Evolutionary conservation across 2,113 vertebrate species (phyloP).

Genomic region (Megaceryle torquata): DNA sequence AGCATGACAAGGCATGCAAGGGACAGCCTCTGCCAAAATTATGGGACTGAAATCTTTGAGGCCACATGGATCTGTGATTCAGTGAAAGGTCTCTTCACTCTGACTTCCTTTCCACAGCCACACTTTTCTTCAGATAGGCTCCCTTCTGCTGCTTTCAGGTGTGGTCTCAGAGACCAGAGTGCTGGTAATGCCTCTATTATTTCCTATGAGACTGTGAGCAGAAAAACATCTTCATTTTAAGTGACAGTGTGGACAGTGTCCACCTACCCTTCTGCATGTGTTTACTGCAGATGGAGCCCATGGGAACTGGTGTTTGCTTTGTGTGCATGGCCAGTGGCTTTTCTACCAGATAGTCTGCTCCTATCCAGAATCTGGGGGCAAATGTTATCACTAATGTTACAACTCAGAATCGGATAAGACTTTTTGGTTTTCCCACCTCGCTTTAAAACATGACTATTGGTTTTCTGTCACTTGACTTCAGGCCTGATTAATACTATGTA

Average conservation of each 20-base stretch:
- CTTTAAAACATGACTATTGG: slow-evolving; percentile 23
- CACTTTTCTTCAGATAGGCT: neutral
- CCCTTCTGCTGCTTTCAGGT: neutral
- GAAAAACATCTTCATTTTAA: neutral
- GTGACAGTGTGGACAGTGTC: neutral
- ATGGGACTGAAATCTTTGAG: neutral
- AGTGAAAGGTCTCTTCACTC: neutral
- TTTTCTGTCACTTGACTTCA: slow-evolving; percentile 45
- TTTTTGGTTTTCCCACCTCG: neutral
- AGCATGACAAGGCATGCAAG: neutral
- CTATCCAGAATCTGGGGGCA: neutral
- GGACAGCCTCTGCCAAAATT: neutral
- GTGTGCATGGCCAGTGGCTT: neutral
- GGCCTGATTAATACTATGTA: slow-evolving; percentile 52
- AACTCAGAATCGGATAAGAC: neutral
- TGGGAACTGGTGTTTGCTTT: neutral
- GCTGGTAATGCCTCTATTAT: neutral
- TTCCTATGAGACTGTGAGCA: neutral
- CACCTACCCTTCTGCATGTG: neutral
- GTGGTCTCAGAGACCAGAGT: neutral
- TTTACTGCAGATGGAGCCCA: neutral
- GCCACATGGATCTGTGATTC: neutral
- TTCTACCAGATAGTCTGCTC: neutral
- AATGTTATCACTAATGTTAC: neutral
- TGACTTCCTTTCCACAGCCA: neutral